Evolutionary conservation across 2,888 invertebrate genomes (phyloP), one percentile per base, ranked within the genome.

Genomic region (Nematopogon swammerdamellus): DNA sequence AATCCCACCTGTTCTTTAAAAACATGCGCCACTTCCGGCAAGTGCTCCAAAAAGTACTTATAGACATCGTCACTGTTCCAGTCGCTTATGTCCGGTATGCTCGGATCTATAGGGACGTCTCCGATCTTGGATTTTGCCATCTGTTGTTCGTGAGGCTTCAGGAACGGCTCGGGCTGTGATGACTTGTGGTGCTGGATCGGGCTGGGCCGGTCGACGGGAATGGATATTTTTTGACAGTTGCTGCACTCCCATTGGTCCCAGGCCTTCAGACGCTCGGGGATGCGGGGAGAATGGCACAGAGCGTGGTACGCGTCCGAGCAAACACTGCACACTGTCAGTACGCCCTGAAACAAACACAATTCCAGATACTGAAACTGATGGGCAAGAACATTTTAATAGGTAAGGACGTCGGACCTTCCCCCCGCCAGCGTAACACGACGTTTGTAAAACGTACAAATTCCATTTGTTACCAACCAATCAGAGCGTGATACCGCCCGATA

Each of bases 301-400:
- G 87, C 82, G 67, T 95, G 95, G 64, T 91, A 95, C 3, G 89
- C 89, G 67, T 93, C 91, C 45, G 91, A 89, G 66, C 95, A 95
- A 29, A 85, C 84, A 57, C 87, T 87, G 70, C 95, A 95, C 44
- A 91, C 89, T 30, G 90, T 81, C 60, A 93, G 70, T 20, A 83
- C 79, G 50, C 87, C 88, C 88, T 89, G 68, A 47, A 72, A 74
- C 16, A 53, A 55, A 53, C n/a, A 51, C 46, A 45, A 25, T 25
- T 8, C 4, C 8, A 4, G 4, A 6, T 6, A 25, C 5, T 25
- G 25, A 25, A 49, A 48, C 5, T 45, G 4, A 6, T 18, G 4
- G 16, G 18, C 8, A 5, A 18, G 44, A 6, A 17, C 16, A 43
- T 43, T 6, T 16, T 6, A 43, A 29, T 30, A 50, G 44, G 30